Conservation (phyloP, 2,797 vertebrate genomes). For the Thaleichthys pacificus region DNA sequence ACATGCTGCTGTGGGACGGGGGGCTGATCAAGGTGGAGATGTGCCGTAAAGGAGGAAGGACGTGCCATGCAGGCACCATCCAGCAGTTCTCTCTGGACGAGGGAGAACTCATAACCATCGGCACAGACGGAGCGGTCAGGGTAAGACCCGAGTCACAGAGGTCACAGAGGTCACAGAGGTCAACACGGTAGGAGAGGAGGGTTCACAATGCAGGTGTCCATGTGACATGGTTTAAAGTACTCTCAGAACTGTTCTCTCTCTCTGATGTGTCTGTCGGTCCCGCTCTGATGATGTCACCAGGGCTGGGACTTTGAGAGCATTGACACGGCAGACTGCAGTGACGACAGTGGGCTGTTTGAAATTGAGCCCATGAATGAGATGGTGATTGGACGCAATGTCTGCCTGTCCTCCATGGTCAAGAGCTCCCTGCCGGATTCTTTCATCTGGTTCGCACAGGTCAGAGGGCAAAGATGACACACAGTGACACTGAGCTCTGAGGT, state of each 20-base stretch:
- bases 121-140: conserved; percentile 85
- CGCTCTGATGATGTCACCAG: conserved; percentile 60
- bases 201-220: too few relatives aligned
- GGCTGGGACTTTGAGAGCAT: conserved; percentile 89
- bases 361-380: conserved; percentile 90
- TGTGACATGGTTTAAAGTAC: too few relatives aligned
- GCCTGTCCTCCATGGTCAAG: conserved; percentile 83
- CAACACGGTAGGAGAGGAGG: too few relatives aligned
- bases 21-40: conserved; percentile 89
- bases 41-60: conserved; percentile 68
- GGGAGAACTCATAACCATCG: conserved; percentile 85
- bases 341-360: conserved; percentile 78
- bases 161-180: too few relatives aligned
- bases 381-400: conserved; percentile 80
- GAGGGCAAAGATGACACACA: conserved; percentile 23
- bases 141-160: conserved; percentile 65
- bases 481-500: not conserved
- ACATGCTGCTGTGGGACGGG: conserved; percentile 92
- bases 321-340: conserved; percentile 74
- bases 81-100: conserved; percentile 87
- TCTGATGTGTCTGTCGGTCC: not conserved
- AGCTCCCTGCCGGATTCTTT: conserved; percentile 72
- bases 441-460: conserved; percentile 94
- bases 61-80: conserved; percentile 83
- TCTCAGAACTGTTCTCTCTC: not conserved